These are phyloP conservation scores for Thysanoteuthis rhombus DNA, from an alignment of 2,888 invertebrate genomes.

Conservation along the genomic window DNA sequence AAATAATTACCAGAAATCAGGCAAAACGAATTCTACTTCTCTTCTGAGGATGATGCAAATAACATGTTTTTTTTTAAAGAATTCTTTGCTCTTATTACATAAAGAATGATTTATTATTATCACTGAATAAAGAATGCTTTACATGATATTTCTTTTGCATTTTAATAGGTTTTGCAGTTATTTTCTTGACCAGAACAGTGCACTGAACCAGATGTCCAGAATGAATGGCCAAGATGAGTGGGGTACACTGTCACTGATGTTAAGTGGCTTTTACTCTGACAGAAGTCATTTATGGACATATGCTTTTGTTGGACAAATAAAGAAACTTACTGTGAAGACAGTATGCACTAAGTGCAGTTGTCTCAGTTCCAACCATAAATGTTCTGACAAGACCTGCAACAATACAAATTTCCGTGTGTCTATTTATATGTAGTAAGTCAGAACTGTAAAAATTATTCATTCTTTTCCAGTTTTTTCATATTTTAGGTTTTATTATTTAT, in stretches of 20 bases:
- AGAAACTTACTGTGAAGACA: not conserved
- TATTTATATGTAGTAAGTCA: not conserved
- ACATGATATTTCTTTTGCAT: not conserved
- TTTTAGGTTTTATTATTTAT: no score
- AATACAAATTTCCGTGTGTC: not conserved
- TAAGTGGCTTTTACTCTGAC: not conserved
- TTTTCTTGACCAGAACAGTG: not conserved
- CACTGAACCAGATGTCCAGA: not conserved
- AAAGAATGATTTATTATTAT: no score
- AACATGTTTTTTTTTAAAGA: no score
- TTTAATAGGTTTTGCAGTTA: not conserved
- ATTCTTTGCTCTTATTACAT: no score
- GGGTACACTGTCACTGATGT: not conserved
- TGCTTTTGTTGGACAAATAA: not conserved
- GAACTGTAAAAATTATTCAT: no score
- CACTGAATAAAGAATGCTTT: no score
- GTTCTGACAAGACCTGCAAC: not conserved
- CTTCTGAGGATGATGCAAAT: no score
- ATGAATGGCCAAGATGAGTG: not conserved
- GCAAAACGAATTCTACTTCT: no score
- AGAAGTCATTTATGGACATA: not conserved
- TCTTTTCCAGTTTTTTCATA: no score
- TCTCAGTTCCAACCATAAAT: not conserved
- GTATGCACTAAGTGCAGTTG: not conserved
- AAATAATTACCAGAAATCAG: no score